Evolutionary conservation across 1,140 invertebrate genomes (phyloP), one percentile per base, ranked within the genome.

Genomic region (Euwallacea similis): DNA sequence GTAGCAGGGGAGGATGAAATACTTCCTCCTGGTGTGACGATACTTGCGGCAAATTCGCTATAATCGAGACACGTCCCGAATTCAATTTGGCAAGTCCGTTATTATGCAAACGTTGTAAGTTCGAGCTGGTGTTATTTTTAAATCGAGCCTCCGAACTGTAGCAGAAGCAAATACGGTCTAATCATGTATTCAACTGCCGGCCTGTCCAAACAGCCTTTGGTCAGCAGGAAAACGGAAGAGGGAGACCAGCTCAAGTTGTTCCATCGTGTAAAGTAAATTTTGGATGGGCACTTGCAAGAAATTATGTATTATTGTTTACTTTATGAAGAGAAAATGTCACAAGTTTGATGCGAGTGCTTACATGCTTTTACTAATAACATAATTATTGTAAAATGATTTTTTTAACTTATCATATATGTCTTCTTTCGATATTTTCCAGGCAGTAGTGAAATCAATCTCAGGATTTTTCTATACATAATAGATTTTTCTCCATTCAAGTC

Each of bases 151-250:
- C 21, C 21, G 21, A 33, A 33, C 21, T 33, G 21, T 33, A 33
- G 21, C 21, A 33, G 21, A 33, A 33, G 63, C 63, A 65, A 65
- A 65, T 65, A 65, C 46, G 63, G 54, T 63, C 71, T 76, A 76
- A 76, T 76, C 75, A 69, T 68, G 73, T 75, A 76, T 76, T 76
- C 75, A 75, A 69, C 74, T 72, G 47, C 41, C 61, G 72, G 69
- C 74, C 76, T 76, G 76, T 75, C 74, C 74, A 76, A 76, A 76
- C 75, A 76, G 76, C 74, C 74, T 47, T 74, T 62, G 76, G 76
- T 75, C 74, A 76, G 72, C 66, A 73, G 66, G 69, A 75, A 58
- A 60, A 59, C 41, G 55, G 68, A 10, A 50, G 13, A 60, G 62
- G 62, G 33, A 60, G 58, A 60, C 21, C 21, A 33, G 58, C 21